A percentile compares a stretch with the other conserved stretches of the same genome.
phyloP scores from a whole-genome alignment of 2,888 invertebrate genomes.

The Philaethria dido region DNA sequence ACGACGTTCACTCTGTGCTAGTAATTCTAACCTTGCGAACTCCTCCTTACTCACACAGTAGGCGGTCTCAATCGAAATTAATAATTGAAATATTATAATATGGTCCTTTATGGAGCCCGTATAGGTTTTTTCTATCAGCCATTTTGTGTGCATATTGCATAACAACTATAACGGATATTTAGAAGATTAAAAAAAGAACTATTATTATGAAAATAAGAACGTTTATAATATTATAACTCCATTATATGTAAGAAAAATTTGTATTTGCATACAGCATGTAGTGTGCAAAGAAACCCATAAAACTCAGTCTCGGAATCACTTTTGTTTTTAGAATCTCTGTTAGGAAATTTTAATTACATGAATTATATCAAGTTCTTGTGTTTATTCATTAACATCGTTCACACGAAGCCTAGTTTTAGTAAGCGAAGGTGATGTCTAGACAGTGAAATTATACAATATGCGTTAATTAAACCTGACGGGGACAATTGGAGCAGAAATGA shows the following conservation, averaged over 20 bases:
- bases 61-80: slow-evolving; percentile 1
- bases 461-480: slow-evolving; percentile 61
- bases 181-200: too few relatives aligned
- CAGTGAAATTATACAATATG: slow-evolving; percentile 64
- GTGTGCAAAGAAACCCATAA: slow-evolving; percentile 39
- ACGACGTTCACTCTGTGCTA: slow-evolving; percentile 34
- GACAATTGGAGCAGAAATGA: slow-evolving; percentile 63
- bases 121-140: too few relatives aligned
- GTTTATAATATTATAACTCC: too few relatives aligned
- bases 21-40: slow-evolving; percentile 37
- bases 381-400: slow-evolving; percentile 51
- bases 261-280: slow-evolving; percentile 19
- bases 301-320: slow-evolving; percentile 67
- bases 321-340: slow-evolving; percentile 61
- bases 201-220: too few relatives aligned
- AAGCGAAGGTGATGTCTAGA: slow-evolving; percentile 62
- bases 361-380: slow-evolving; percentile 57
- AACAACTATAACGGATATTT: too few relatives aligned
- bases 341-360: slow-evolving; percentile 68
- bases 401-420: slow-evolving; percentile 38
- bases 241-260: too few relatives aligned
- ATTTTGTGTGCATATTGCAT: too few relatives aligned
- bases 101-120: neutral
- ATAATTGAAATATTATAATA: neutral
- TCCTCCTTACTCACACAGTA: slow-evolving; percentile 5